Base-by-base conservation (phyloP, 2,113 vertebrate genomes). In the Amia ocellicauda region DNA sequence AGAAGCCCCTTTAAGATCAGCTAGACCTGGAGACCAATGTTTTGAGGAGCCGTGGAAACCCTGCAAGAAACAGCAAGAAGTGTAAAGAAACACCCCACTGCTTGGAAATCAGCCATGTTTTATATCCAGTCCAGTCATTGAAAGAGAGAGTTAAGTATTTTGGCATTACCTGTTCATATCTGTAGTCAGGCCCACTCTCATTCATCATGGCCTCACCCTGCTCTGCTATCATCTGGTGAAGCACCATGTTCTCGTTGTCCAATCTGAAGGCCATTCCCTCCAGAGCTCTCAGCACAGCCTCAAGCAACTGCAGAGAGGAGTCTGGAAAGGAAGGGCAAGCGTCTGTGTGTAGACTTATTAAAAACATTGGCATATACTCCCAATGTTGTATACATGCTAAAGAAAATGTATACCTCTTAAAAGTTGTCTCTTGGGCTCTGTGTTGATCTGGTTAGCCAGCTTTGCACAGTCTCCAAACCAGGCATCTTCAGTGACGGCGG, bases 211-310 rank as follows among this genome's bases (percentile, higher is more conserved):
- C 62, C 53, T 80, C 69, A 52, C 64, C 60, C 29, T 69, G 67
- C 16, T 52, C 56, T 2, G 59, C 41, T 16, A 45, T 62, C 62
- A 54, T 72, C 22, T 71, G 57, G 20, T 67, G 61, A n/a, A 58
- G 69, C 28, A 80, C 75, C 79, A 79, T 84, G 14, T 55, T 9
- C 10, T 85, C 79, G 62, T 71, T 71, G 10, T 69, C 74, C 61
- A 85, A 61, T 31, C 75, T 78, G 54, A 61, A 74, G 19, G 87
- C 3, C 3, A 88, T 70, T 17, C 66, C 65, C 66, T 88, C 89
- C 55, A 80, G 76, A 58, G 83, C 81, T 60, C 69, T 71, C 47
- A 88, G 72, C 49, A 88, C 64, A 60, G 78, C 66, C 72, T 73
- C 83, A 69, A 88, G 75, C 69, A 88, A 55, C 0, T 65, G 70